Conservation (phyloP, 2,113 vertebrate genomes). For the Neofelis nebulosa region DNA sequence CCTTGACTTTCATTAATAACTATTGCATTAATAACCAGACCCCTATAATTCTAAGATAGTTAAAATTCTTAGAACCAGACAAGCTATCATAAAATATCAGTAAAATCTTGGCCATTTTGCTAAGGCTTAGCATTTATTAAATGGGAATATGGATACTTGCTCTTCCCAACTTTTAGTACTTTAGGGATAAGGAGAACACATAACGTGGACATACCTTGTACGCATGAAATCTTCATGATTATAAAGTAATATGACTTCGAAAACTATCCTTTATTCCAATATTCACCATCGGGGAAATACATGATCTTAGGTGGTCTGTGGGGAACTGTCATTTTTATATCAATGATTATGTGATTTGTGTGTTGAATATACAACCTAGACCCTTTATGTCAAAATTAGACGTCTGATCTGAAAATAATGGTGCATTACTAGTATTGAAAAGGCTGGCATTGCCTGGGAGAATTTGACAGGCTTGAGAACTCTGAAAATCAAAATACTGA, state of each 20-base stretch:
- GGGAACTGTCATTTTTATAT: not conserved
- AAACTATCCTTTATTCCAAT: not conserved
- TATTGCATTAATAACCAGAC: not conserved
- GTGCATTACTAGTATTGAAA: not conserved
- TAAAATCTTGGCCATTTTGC: not conserved
- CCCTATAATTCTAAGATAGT: not conserved
- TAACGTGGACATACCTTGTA: not conserved
- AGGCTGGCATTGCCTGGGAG: not conserved
- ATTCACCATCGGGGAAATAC: not conserved
- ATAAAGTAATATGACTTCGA: not conserved
- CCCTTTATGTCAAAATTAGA: not conserved
- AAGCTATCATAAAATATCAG: not conserved
- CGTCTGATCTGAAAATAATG: not conserved
- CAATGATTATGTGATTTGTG: not conserved
- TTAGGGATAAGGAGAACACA: not conserved
- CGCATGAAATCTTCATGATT: not conserved
- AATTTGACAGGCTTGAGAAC: not conserved
- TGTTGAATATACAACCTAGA: not conserved
- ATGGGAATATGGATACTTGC: not conserved
- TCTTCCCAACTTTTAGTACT: not conserved
- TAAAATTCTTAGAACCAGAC: not conserved
- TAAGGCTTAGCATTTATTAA: not conserved
- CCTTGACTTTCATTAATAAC: not conserved
- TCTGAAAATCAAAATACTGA: conserved; percentile 9
- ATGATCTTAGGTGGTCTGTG: not conserved